Percentiles rank a stretch among this genome's conserved stretches.
phyloP scores from a whole-genome alignment of 1,140 invertebrate species.

The Ceratina japonica region DNA sequence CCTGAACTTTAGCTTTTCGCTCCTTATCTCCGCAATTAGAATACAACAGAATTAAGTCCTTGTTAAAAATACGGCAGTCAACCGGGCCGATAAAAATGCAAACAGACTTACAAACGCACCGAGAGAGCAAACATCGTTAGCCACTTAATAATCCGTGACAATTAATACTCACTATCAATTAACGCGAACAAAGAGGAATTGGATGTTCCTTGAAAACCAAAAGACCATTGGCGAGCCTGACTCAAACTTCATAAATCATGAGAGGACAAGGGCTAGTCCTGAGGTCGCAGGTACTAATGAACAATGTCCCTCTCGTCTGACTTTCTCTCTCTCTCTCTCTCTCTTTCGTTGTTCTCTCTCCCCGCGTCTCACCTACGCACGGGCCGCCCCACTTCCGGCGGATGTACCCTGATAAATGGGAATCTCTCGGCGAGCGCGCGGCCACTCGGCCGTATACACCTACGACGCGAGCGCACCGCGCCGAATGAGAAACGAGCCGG shows the following conservation, averaged over 20 bases:
- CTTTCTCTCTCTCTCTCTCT: constrained; percentile 12
- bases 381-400: constrained; percentile 77
- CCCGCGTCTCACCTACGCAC: constrained; percentile 75
- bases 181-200: too few species aligned
- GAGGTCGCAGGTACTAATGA: constrained; percentile 61
- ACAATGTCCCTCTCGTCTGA: constrained; percentile 28
- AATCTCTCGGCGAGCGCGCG: constrained; percentile 72
- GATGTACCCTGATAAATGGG: constrained; percentile 78
- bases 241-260: constrained; percentile 25
- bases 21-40: not conserved
- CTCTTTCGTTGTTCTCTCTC: constrained; percentile 33
- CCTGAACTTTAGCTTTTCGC: not conserved
- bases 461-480: constrained; percentile 50
- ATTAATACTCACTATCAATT: too few species aligned
- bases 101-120: too few species aligned
- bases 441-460: constrained; percentile 62
- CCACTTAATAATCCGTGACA: too few species aligned
- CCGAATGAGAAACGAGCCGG: constrained; percentile 61
- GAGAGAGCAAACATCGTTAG: too few species aligned
- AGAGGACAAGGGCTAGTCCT: constrained; percentile 19
- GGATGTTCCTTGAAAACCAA: not conserved
- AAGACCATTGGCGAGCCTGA: not conserved
- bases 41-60: too few species aligned
- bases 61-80: too few species aligned
- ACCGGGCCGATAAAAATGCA: too few species aligned